A percentile compares a stretch with the other conserved stretches of the same genome.
These are phyloP conservation scores for Amazonetta brasiliensis DNA, from an alignment of 2,797 vertebrate genomes.

Conservation along the genomic window DNA sequence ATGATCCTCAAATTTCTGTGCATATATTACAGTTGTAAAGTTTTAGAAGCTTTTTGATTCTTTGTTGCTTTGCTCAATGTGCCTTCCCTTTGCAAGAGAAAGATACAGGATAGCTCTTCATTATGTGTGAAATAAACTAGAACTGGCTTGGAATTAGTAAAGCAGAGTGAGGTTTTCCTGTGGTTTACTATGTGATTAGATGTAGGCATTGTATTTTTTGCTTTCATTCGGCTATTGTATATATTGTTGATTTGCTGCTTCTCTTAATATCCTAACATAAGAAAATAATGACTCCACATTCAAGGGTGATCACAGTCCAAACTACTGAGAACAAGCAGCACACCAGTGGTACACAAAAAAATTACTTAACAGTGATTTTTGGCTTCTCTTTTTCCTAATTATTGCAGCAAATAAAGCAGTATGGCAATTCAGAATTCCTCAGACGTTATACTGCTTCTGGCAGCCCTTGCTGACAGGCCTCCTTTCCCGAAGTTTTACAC, in stretches of 20 bases:
- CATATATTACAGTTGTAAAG: neutral
- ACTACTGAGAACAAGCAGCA: neutral
- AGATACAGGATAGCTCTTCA: neutral
- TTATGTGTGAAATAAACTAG: neutral
- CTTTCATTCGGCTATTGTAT: neutral
- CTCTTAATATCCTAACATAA: neutral
- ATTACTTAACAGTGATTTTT: neutral
- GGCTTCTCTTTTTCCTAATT: neutral
- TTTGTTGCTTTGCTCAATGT: neutral
- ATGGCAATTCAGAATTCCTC: conserved; percentile 79
- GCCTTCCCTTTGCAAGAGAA: neutral
- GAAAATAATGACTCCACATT: neutral
- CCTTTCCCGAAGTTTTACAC: conserved; percentile 84
- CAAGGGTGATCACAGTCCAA: neutral
- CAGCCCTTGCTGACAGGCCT: conserved; percentile 89
- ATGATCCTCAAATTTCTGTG: neutral
- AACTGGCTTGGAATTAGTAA: neutral
- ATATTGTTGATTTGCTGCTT: neutral
- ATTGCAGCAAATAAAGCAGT: conserved; percentile 51
- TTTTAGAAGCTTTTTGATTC: neutral
- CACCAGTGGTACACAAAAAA: neutral
- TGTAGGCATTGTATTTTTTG: neutral
- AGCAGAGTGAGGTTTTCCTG: neutral
- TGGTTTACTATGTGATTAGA: neutral
- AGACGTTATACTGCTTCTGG: conserved; percentile 88